Percentiles rank a stretch among this genome's conserved stretches.
phyloP scores from a whole-genome alignment of 1,140 invertebrate genomes.

The Tyrophagus putrescentiae region DNA sequence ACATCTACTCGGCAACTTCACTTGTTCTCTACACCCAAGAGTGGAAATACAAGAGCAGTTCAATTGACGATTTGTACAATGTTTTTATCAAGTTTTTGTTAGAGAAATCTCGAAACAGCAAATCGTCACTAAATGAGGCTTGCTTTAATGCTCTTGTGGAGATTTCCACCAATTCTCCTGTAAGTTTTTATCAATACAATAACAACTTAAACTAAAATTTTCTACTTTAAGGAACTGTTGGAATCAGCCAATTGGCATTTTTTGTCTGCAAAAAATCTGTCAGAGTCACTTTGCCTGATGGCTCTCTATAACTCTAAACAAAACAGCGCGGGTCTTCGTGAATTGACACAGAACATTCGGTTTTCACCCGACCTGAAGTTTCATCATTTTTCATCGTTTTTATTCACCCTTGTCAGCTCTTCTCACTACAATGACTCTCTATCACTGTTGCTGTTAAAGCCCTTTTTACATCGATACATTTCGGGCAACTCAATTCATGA shows the following conservation, averaged over 20 bases:
- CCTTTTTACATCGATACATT: slow-evolving; percentile 16
- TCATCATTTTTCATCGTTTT: neutral
- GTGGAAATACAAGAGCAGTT: neutral
- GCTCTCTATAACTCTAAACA: slow-evolving; percentile 3
- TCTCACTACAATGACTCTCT: slow-evolving; percentile 1
- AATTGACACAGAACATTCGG: neutral
- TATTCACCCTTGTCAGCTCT: neutral
- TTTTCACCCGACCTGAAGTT: neutral
- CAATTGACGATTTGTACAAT: neutral
- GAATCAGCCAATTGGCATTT: neutral
- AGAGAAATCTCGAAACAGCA: neutral
- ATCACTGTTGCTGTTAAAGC: slow-evolving; percentile 18
- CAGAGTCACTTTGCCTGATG: neutral
- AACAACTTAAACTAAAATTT: neutral
- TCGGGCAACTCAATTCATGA: slow-evolving; percentile 14
- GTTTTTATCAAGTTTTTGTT: neutral
- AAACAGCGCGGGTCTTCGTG: neutral
- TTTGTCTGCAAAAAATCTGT: neutral
- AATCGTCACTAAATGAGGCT: neutral
- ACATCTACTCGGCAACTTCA: slow-evolving; percentile 7
- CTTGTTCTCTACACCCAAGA: slow-evolving; percentile 1
- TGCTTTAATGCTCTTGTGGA: neutral
- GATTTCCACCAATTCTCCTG: neutral
- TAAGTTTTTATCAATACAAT: neutral
- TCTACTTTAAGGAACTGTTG: neutral